Base-by-base conservation (phyloP, 2,113 vertebrate genomes). In the Ameiurus melas region DNA sequence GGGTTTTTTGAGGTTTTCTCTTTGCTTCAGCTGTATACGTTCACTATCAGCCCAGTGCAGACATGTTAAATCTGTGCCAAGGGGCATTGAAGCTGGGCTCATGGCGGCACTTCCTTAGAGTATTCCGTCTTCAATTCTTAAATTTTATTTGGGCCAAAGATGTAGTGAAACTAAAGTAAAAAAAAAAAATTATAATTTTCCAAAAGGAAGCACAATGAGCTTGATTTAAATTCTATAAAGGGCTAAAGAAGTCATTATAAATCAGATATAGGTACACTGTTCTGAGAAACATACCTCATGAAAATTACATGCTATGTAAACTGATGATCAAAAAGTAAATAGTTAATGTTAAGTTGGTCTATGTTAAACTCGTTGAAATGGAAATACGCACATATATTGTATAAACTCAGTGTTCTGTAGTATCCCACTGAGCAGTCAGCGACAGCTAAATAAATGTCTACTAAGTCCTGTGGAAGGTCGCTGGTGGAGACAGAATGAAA, bases 21-120 rank as follows among this genome's bases (percentile, higher is more conserved):
- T 66, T 60, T 4, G 80, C 77, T 68, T 86, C n/a, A 80, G 60
- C 43, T 39, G 60, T 30, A 51, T 81, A 68, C 8, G 51, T 81
- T 70, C 17, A 10, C 77, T 87, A 70, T 87, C 60, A 66, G 77
- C n/a, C 3, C 43, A 10, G 62, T 5, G 77, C 86, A 87, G 77
- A 43, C 7, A 4, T 27, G 12, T 13, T 39, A 20, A 62, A 39
- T 83, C 57, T 27, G 57, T 27, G 57, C 57, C 80, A 83, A 39
- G 55, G n/a, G 58, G 53, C 55, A 81, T 22, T 58, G 36, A 81
- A 33, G n/a, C 33, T 25, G 30, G 19, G 77, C 51, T 57, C 43
- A 51, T 51, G 22, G 43, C 12, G 25, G 33, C 51, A 8, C 25
- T 30, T 80, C 33, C 14, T n/a, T 20, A 60, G 39, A 62, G 36